These are phyloP conservation scores for Phylloscopus whistleri DNA, from an alignment of 2,113 vertebrate species.

Conservation along the genomic window DNA sequence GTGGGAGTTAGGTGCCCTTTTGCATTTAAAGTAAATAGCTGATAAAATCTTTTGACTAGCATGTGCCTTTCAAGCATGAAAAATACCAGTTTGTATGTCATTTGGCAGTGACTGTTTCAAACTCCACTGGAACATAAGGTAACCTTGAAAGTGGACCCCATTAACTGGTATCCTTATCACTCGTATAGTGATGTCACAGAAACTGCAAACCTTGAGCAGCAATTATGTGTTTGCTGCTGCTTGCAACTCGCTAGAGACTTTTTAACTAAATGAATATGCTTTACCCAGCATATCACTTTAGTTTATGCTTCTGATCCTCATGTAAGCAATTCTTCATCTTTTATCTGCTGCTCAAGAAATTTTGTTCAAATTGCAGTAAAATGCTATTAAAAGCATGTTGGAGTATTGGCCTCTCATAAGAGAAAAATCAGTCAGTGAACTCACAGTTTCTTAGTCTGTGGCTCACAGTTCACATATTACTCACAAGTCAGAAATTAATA, in stretches of 20 bases:
- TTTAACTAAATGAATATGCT: background rate
- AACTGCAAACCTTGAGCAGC: background rate
- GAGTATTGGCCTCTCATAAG: background rate
- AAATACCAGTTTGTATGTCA: background rate
- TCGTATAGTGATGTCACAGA: background rate
- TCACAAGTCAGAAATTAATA: background rate
- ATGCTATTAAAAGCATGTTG: background rate
- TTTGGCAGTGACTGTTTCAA: background rate
- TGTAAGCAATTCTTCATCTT: background rate
- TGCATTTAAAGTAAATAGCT: background rate
- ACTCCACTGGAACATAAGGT: background rate
- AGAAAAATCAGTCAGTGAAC: background rate
- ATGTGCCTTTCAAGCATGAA: constrained; percentile 2
- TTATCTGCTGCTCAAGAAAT: background rate
- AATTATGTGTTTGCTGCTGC: background rate
- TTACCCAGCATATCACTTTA: background rate
- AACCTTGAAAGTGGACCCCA: background rate
- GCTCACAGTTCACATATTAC: background rate
- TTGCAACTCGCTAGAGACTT: background rate
- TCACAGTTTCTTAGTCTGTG: background rate
- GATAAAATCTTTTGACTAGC: constrained; percentile 27
- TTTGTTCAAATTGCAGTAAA: background rate
- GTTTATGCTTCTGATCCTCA: background rate
- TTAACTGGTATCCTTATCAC: background rate
- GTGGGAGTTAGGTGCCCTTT: background rate